Evolutionary conservation across 2,888 invertebrate genomes (phyloP).

Genomic region (Tenthredo distinguenda): DNA sequence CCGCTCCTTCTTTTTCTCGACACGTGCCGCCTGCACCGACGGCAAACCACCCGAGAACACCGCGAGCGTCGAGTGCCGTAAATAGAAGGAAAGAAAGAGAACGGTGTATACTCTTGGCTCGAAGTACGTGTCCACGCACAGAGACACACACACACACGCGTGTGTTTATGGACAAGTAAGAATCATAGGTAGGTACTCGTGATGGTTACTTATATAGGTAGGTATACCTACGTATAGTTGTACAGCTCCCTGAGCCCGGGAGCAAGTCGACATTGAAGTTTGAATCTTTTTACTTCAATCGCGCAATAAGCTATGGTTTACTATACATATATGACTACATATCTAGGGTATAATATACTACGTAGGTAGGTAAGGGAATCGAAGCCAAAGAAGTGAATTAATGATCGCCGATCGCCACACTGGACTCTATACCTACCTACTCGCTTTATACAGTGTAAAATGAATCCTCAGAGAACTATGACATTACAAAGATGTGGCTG

Average conservation of each 20-base stretch:
- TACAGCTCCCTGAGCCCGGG: not conserved
- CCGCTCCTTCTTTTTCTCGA: conserved; percentile 28
- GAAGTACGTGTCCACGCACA: not conserved
- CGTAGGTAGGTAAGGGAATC: not conserved
- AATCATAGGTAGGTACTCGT: not conserved
- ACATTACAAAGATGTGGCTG: too few relatives aligned
- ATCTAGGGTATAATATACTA: not conserved
- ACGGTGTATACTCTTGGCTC: conserved; percentile 22
- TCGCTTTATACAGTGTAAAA: too few relatives aligned
- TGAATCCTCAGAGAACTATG: too few relatives aligned
- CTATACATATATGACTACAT: not conserved
- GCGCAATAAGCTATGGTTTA: not conserved
- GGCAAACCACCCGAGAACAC: conserved; percentile 36
- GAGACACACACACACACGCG: not conserved
- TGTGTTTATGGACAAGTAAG: not conserved
- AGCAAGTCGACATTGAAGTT: conserved; percentile 9
- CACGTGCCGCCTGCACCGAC: conserved; percentile 45
- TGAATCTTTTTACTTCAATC: not conserved
- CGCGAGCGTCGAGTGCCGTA: conserved; percentile 43
- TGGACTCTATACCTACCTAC: not conserved
- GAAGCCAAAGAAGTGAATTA: conserved; percentile 14
- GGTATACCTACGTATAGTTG: not conserved
- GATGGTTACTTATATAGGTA: not conserved
- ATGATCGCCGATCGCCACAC: not conserved
- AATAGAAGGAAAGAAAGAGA: conserved; percentile 36